Evolutionary conservation across 2,113 vertebrate genomes (phyloP).

Genomic region (Thunnus maccoyii): DNA sequence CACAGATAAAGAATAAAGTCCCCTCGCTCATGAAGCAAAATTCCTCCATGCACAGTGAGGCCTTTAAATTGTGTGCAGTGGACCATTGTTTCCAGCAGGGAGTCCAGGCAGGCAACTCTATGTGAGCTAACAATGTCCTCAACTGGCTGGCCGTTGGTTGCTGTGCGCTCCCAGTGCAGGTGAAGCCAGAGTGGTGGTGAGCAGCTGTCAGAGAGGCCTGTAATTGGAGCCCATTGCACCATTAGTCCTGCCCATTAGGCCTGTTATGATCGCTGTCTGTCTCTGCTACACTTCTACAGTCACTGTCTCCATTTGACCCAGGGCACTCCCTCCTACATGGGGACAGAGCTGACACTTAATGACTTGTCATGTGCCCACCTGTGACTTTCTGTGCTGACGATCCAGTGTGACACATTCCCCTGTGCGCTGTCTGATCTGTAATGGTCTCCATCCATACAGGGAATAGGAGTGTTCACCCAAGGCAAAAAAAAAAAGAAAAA

Average conservation of each 20-base stretch:
- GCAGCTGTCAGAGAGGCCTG: constrained; percentile 81
- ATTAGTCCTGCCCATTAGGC: constrained; percentile 83
- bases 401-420: constrained; percentile 58
- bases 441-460: constrained; percentile 65
- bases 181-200: constrained; percentile 67
- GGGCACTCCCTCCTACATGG: constrained; percentile 61
- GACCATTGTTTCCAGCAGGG: constrained; percentile 59
- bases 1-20: constrained; percentile 16
- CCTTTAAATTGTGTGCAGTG: constrained; percentile 66
- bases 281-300: constrained; percentile 67
- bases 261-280: constrained; percentile 83
- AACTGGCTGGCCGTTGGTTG: constrained; percentile 48
- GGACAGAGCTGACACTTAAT: constrained; percentile 74
- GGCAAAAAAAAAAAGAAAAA: constrained; percentile 7
- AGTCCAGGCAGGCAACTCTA: constrained; percentile 58
- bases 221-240: constrained; percentile 84
- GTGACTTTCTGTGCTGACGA: constrained; percentile 50
- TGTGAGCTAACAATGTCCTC: constrained; percentile 76
- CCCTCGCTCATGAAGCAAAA: constrained; percentile 14
- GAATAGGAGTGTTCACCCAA: constrained; percentile 63
- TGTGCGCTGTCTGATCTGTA: constrained; percentile 63
- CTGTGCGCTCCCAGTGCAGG: constrained; percentile 58
- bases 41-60: constrained; percentile 38
- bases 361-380: constrained; percentile 75
- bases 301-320: constrained; percentile 81